Evolutionary conservation across 1,140 invertebrate genomes (phyloP), one percentile per base, ranked within the genome.

Genomic region (Branchinecta lynchi): DNA sequence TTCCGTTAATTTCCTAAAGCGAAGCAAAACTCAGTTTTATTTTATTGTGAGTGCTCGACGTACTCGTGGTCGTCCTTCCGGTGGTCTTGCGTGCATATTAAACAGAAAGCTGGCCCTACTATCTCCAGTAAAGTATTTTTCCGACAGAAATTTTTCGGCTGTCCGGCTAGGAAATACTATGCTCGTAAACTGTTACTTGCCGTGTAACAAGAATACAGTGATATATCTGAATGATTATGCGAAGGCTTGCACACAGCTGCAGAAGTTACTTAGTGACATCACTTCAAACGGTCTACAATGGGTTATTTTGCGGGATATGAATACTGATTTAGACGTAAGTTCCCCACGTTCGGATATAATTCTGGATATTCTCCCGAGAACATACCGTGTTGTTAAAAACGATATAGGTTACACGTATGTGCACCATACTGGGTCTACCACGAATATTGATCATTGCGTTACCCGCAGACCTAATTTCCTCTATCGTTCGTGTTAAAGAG

Each of bases 361-460:
- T 51, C n/a, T 51, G 46, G 46, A 51, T 51, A 51, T 51, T 51
- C n/a, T 51, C 46, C n/a, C 46, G 9, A 51, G 46, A 9, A 9
- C 46, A 51, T 51, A n/a, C 46, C 46, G n/a, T 51, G 46, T 51
- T 51, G 9, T 51, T n/a, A 51, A 51, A 51, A 51, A 51, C n/a
- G 46, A 51, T 51, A 51, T 9, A 51, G 46, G 46, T 51, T 51
- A 51, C 46, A 9, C 46, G 46, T 51, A 51, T n/a, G n/a, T 51
- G 46, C 46, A 51, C n/a, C 46, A 51, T n/a, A 51, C 46, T n/a
- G 46, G 46, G 46, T 51, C 46, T 9, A 51, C 46, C 9, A 9
- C 46, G n/a, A 51, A 51, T 51, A 51, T 51, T 51, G 46, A 51
- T 51, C 46, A 51, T 51, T 51, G 46, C n/a, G n/a, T 51, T 51